These are phyloP conservation scores for Petrocephalus zakoni DNA, from an alignment of 2,113 vertebrate genomes.

Conservation along the genomic window DNA sequence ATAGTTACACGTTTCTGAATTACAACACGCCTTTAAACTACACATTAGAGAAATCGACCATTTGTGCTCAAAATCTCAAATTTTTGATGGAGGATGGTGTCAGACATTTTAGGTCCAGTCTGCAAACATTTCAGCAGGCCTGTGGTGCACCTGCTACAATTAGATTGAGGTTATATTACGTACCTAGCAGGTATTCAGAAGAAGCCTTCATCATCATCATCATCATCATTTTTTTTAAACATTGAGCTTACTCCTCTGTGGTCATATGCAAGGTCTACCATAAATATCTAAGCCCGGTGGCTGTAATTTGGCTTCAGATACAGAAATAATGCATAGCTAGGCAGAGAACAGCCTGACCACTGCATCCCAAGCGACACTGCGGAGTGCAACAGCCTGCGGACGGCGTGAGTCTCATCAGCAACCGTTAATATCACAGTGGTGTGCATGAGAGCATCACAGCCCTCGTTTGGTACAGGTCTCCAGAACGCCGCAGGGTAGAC, in stretches of 20 bases:
- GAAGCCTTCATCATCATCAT: background rate
- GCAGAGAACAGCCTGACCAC: background rate
- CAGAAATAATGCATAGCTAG: conserved; percentile 23
- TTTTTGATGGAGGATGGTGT: background rate
- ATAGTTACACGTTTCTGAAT: conserved; percentile 49
- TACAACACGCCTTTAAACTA: conserved; percentile 16
- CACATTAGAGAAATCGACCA: conserved; percentile 40
- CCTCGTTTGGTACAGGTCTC: background rate
- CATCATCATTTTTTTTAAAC: background rate
- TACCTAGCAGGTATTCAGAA: conserved; percentile 1
- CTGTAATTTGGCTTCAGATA: conserved; percentile 9
- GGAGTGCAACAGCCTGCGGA: background rate
- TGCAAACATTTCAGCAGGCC: background rate
- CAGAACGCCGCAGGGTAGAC: background rate
- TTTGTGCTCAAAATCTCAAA: conserved; percentile 34
- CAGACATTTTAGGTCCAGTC: background rate
- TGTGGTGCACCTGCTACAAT: background rate
- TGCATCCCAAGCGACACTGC: background rate
- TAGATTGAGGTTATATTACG: background rate
- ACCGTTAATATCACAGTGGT: conserved; percentile 6
- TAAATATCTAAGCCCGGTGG: background rate
- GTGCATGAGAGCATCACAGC: background rate
- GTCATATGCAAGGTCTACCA: background rate
- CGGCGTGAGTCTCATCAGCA: background rate
- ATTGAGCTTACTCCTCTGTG: background rate